A percentile compares a stretch with the other conserved stretches of the same genome.
phyloP scores from a whole-genome alignment of 2,797 vertebrate genomes.

The Liasis olivaceus region DNA sequence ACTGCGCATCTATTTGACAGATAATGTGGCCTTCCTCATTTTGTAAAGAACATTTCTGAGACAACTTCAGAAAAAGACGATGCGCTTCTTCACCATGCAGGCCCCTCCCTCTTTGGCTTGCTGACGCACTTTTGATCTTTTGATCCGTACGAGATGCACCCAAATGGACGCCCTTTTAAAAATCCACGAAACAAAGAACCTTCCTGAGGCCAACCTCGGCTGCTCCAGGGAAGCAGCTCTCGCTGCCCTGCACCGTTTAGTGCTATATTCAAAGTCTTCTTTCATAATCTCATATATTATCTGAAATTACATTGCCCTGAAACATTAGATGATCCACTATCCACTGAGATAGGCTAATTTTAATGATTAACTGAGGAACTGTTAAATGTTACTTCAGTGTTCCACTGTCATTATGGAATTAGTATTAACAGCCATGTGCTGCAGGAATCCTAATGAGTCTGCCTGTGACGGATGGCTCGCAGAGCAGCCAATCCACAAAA shows the following conservation, averaged over 20 bases:
- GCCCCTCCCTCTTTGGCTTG: constrained; percentile 21
- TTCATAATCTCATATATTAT: constrained; percentile 68
- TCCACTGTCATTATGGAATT: constrained; percentile 71
- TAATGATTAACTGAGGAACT: constrained; percentile 75
- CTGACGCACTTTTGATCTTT: constrained; percentile 39
- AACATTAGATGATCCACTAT: constrained; percentile 66
- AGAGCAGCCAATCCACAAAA: constrained; percentile 49
- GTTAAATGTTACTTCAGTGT: constrained; percentile 70
- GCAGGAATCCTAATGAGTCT: constrained; percentile 67
- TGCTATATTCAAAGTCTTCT: constrained; percentile 59
- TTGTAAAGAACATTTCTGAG: constrained; percentile 22
- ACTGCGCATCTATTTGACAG: not conserved
- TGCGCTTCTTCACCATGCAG: not conserved
- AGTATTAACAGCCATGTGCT: constrained; percentile 62
- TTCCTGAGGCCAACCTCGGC: not conserved
- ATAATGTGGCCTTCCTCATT: not conserved
- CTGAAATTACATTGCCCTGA: constrained; percentile 61
- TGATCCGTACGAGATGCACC: not conserved
- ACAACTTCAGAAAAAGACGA: not conserved
- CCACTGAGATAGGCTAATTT: constrained; percentile 69
- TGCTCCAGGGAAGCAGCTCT: constrained; percentile 28
- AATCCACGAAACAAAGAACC: not conserved
- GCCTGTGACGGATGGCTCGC: constrained; percentile 48
- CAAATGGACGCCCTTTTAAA: constrained; percentile 7
- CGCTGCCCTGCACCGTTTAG: constrained; percentile 39